Conservation (phyloP, 2,797 vertebrate species). For the Pangasius djambal region DNA sequence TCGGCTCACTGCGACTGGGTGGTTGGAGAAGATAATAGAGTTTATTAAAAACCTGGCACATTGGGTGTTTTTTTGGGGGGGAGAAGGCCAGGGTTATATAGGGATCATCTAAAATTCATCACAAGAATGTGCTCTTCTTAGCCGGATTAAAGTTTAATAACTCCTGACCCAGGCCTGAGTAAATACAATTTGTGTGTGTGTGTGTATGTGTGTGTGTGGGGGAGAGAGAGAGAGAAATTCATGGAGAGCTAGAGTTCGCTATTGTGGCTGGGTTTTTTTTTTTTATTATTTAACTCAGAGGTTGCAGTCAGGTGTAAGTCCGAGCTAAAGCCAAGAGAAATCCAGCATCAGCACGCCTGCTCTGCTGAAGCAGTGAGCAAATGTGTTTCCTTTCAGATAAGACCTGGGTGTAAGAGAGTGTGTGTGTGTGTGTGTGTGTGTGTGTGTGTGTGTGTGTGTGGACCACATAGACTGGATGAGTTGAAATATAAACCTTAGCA, state of each 20-base stretch:
- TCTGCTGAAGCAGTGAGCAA: slow-evolving; percentile 62
- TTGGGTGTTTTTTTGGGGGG: slow-evolving; percentile 57
- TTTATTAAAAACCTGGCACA: slow-evolving; percentile 76
- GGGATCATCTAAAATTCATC: slow-evolving; percentile 84
- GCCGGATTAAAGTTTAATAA: slow-evolving; percentile 85
- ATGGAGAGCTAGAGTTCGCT: background rate
- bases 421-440: slow-evolving; percentile 76
- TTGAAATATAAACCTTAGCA: slow-evolving; percentile 73
- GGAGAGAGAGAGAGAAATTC: background rate
- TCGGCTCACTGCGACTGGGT: slow-evolving; percentile 55
- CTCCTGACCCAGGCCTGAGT: slow-evolving; percentile 72
- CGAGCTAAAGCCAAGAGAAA: slow-evolving; percentile 70
- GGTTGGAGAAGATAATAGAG: slow-evolving; percentile 71
- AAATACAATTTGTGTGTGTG: slow-evolving; percentile 69
- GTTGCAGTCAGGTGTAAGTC: slow-evolving; percentile 62
- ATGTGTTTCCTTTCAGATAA: slow-evolving; percentile 81
- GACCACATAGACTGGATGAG: slow-evolving; percentile 66
- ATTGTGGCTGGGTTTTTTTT: background rate
- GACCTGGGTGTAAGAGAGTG: slow-evolving; percentile 68
- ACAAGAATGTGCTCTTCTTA: slow-evolving; percentile 79
- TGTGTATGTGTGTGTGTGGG: slow-evolving; percentile 5
- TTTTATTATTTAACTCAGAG: background rate
- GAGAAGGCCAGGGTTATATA: slow-evolving; percentile 71
- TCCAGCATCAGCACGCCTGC: slow-evolving; percentile 69
- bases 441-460: slow-evolving; percentile 75